Evolutionary conservation across 2,888 invertebrate genomes (phyloP).

Genomic region (Heliconius ethilla): DNA sequence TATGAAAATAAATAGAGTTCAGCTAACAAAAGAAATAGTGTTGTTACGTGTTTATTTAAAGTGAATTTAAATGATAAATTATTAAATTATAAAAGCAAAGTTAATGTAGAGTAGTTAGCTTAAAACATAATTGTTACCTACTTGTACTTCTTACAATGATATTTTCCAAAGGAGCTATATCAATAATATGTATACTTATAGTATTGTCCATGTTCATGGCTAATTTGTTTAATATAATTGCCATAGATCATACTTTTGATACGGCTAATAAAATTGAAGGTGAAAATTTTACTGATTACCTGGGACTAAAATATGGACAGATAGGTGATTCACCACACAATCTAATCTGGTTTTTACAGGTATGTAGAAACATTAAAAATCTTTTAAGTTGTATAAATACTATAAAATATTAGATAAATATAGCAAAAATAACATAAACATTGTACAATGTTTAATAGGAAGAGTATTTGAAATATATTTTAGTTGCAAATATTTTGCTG

Average conservation of each 20-base stretch:
- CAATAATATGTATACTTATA: constrained; percentile 83
- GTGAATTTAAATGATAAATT: not conserved
- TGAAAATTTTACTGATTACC: constrained; percentile 62
- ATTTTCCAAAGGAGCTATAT: constrained; percentile 83
- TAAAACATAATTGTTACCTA: not conserved
- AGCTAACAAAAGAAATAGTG: constrained; percentile 10
- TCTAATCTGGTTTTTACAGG: constrained; percentile 90
- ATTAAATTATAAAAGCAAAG: constrained; percentile 3
- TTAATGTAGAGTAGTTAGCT: not conserved
- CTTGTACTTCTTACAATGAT: constrained; percentile 68
- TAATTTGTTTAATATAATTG: constrained; percentile 85
- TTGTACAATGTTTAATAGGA: no score
- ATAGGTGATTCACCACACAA: constrained; percentile 82
- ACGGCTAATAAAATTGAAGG: constrained; percentile 61
- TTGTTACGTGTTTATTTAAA: not conserved
- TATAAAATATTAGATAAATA: no score
- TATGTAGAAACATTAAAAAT: constrained; percentile 55
- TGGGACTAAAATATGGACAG: constrained; percentile 66
- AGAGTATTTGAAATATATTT: no score
- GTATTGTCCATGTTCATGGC: constrained; percentile 86
- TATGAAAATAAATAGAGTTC: not conserved
- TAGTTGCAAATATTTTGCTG: not conserved
- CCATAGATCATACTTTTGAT: constrained; percentile 80
- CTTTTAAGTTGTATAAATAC: no score
- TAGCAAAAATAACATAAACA: not conserved